Evolutionary conservation across 2,113 vertebrate species (phyloP), one percentile per base, ranked within the genome.

Genomic region (Cnemophilus loriae): DNA sequence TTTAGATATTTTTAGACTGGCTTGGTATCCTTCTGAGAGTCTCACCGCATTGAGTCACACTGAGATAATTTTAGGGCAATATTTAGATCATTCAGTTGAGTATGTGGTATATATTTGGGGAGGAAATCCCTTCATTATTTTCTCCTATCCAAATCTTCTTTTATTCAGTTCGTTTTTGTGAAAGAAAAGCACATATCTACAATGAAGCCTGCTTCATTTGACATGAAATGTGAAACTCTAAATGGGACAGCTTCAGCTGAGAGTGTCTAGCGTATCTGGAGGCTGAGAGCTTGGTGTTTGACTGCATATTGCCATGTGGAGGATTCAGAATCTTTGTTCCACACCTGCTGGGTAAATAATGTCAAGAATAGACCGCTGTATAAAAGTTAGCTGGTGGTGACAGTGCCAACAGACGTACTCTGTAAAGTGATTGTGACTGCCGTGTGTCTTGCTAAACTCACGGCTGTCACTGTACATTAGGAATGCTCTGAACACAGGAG

Each of bases 331-430:
- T 46, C 33, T 35, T 60, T 37, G 18, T 74, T 19, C 35, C 11
- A 14, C 78, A 42, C 26, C 22, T 84, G 11, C 20, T 70, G 64
- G 20, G n/a, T 84, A 61, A 90, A 65, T 68, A 60, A 53, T 65
- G 46, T 61, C 22, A 76, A 56, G 61, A 68, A 46, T 1, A 85
- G 61, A 83, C 11, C 16, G 15, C n/a, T 78, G 26, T 15, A 57
- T 60, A 41, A 69, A 60, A 89, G 11, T 37, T 86, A 63, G 18
- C 15, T 86, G 47, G 14, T 44, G 47, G 16, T 67, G 65, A 39
- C 52, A 60, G 18, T 53, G 49, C 15, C 68, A 60, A n/a, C 5
- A 85, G 23, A 50, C 0, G 0, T 32, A 22, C 7, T 27, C 53
- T 73, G n/a, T 76, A 44, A 71, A 92, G 61, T 26, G 67, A 41